These are phyloP conservation scores for Hirtodrosophila duncani DNA, from an alignment of 2,888 invertebrate genomes.

Conservation along the genomic window DNA sequence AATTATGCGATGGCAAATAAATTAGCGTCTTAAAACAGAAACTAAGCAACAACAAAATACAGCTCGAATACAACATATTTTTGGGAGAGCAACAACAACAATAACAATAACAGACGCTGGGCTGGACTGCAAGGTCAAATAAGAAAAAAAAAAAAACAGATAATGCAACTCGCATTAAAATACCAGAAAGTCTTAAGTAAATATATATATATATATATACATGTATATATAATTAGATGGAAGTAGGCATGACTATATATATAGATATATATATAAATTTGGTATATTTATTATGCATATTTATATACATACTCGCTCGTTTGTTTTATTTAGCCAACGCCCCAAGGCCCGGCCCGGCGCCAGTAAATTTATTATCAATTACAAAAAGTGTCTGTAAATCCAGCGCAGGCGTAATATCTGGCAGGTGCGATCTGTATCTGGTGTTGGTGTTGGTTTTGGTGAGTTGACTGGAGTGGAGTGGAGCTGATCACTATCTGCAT, in stretches of 20 bases:
- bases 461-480: too few relatives aligned
- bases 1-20: slow-evolving; percentile 59
- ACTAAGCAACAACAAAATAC: slow-evolving; percentile 5
- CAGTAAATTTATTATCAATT: slow-evolving; percentile 37
- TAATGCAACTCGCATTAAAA: slow-evolving; percentile 61
- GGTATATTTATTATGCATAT: too few relatives aligned
- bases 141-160: too few relatives aligned
- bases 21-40: slow-evolving; percentile 57
- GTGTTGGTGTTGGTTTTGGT: background rate
- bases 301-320: too few relatives aligned
- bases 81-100: slow-evolving; percentile 11
- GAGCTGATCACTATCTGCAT: slow-evolving; percentile 43
- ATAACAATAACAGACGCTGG: slow-evolving; percentile 23
- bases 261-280: slow-evolving; percentile 8
- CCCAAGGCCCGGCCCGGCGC: slow-evolving; percentile 11
- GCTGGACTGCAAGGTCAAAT: slow-evolving; percentile 47
- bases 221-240: slow-evolving; percentile 10
- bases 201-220: slow-evolving; percentile 18
- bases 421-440: slow-evolving; percentile 19
- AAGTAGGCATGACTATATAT: too few relatives aligned
- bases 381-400: too few relatives aligned
- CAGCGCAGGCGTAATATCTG: too few relatives aligned
- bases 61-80: background rate
- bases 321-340: too few relatives aligned
- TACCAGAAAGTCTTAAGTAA: slow-evolving; percentile 55